Evolutionary conservation across 2,888 invertebrate genomes (phyloP), one percentile per base, ranked within the genome.

Genomic region (Leistus spinibarbis): DNA sequence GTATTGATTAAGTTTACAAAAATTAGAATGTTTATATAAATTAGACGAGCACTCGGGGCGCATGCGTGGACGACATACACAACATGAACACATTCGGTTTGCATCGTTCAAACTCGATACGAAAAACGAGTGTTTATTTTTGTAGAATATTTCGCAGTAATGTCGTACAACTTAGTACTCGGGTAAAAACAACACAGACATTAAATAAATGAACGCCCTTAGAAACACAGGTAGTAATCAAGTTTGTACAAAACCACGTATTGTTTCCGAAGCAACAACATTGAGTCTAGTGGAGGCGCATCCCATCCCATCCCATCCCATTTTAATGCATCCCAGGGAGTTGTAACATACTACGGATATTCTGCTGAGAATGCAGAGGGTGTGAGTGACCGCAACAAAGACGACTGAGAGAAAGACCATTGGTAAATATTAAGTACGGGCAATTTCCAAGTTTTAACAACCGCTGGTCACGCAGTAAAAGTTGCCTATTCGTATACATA

Each of bases 381-480:
- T 24, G 24, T 24, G 40, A 40, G 40, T 67, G 22, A 66, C 67
- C 57, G 54, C 9, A n/a, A 16, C 65, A 65, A 16, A 22, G 63
- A 57, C 71, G 65, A 40, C 24, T 71, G 24, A 22, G 16, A 71
- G 66, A 67, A 40, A 67, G 73, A 67, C 60, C 62, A 56, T 23
- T 56, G 56, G 54, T 66, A 56, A 53, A 20, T 65, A 73, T 67
- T 67, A 73, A 73, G 67, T 53, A 60, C 73, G 67, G 73, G 60
- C 40, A 73, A 73, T 73, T 73, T 67, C 67, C 67, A 73, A 73
- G 73, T 73, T 73, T 73, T 73, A 73, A 73, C 73, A 40, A 23
- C 54, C 73, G 40, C 54, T 67, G 73, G 73, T 73, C 67, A 73
- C 73, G 73, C 73, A 73, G 60, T 73, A 67, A 73, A 73, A 73